Conservation (phyloP, 2,113 vertebrate genomes). For the Colinus virginianus region DNA sequence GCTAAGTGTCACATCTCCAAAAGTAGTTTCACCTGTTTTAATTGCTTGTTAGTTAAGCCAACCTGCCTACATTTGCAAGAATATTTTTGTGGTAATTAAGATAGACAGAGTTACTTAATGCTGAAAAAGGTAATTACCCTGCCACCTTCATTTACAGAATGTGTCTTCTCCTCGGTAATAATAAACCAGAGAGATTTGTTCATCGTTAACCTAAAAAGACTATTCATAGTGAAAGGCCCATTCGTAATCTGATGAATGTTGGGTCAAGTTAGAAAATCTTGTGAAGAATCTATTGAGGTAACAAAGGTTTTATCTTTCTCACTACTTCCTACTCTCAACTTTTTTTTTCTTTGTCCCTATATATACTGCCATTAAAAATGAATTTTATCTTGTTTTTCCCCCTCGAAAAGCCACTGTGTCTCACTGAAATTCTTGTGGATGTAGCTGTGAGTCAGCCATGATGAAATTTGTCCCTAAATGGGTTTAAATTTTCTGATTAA, state of each 20-base stretch:
- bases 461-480: neutral
- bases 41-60: conserved; percentile 47
- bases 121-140: conserved; percentile 1
- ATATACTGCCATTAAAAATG: accelerated
- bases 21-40: conserved; percentile 16
- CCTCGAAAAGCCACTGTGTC: neutral
- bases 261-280: neutral
- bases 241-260: conserved; percentile 2
- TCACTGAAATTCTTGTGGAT: neutral
- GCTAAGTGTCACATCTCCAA: neutral
- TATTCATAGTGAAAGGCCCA: neutral
- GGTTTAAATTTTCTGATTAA: neutral
- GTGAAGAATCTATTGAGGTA: neutral
- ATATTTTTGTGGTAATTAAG: conserved; percentile 31
- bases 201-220: conserved; percentile 37
- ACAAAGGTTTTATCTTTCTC: neutral
- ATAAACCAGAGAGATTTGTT: neutral
- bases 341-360: neutral
- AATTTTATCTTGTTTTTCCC: neutral
- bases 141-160: conserved; percentile 26
- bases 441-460: neutral
- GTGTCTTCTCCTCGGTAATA: neutral
- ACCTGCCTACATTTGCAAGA: neutral
- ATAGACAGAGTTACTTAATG: conserved; percentile 19
- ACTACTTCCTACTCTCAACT: neutral